phyloP scores from a whole-genome alignment of 2,797 vertebrate species.

The Telmatherina bonti region DNA sequence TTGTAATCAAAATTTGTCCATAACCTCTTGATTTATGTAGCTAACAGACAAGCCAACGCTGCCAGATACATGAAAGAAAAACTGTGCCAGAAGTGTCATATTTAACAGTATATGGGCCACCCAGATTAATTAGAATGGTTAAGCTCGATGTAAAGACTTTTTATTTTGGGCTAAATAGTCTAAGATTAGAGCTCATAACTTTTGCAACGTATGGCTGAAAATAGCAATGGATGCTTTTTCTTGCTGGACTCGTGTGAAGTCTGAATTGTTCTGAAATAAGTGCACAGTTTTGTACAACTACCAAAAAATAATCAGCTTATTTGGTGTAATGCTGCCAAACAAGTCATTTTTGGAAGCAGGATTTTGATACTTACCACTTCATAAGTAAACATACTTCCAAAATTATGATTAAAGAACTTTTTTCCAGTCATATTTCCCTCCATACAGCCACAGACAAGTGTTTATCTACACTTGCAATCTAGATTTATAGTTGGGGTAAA shows the following conservation, averaged over 20 bases:
- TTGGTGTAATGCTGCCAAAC: neutral
- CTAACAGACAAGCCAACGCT: too few species aligned
- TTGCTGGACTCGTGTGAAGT: neutral
- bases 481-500: slow-evolving; percentile 36
- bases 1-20: too few species aligned
- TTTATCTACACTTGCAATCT: slow-evolving; percentile 4
- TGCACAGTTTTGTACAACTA: too few species aligned
- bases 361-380: neutral
- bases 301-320: too few species aligned
- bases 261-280: too few species aligned
- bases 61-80: too few species aligned
- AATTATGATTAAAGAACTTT: slow-evolving; percentile 2
- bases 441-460: slow-evolving; percentile 5
- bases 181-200: neutral
- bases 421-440: slow-evolving; percentile 13
- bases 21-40: too few species aligned
- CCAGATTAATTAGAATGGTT: neutral
- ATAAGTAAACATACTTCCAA: neutral
- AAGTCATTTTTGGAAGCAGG: slow-evolving; percentile 14
- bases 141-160: neutral
- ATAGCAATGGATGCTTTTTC: neutral
- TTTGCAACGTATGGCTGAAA: neutral
- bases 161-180: neutral
- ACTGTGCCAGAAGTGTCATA: too few species aligned
- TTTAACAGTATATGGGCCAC: too few species aligned